Conservation (phyloP, 1,140 invertebrate genomes). For the Halesus radiatus region DNA sequence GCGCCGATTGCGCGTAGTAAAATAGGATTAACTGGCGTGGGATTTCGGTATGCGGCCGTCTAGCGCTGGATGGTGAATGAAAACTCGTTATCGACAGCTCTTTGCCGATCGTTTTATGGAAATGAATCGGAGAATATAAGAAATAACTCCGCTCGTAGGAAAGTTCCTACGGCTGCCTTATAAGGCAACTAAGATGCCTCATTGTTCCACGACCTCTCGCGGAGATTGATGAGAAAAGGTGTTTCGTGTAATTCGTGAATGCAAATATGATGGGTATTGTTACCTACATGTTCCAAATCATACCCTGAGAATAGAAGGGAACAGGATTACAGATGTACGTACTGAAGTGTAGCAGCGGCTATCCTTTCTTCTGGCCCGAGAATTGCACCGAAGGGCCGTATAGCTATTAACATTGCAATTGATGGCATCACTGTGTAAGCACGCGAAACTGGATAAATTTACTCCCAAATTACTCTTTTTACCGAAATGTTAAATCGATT, state of each 20-base stretch:
- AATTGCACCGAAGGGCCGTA: too few species aligned
- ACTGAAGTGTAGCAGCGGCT: too few species aligned
- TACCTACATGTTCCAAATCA: too few species aligned
- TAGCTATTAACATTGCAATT: too few species aligned
- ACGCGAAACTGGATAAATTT: conserved; percentile 11
- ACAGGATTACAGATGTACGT: too few species aligned
- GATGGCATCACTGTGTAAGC: background rate
- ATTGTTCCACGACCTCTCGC: background rate
- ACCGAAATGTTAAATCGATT: background rate
- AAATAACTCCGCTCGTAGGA: background rate
- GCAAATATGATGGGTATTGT: too few species aligned
- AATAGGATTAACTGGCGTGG: conserved; percentile 29
- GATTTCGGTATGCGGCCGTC: conserved; percentile 28
- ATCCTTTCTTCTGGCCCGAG: too few species aligned
- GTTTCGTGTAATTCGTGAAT: too few species aligned
- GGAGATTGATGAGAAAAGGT: too few species aligned
- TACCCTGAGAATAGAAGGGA: too few species aligned
- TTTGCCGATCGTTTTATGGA: conserved; percentile 9
- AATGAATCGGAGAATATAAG: conserved; percentile 12
- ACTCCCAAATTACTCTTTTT: background rate
- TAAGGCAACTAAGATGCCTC: background rate
- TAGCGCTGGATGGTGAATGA: conserved; percentile 22
- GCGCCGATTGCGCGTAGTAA: conserved; percentile 14
- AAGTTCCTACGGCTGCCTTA: background rate
- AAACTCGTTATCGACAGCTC: conserved; percentile 18